These are phyloP conservation scores for Mimachlamys varia DNA, from an alignment of 2,888 invertebrate species.

Conservation along the genomic window DNA sequence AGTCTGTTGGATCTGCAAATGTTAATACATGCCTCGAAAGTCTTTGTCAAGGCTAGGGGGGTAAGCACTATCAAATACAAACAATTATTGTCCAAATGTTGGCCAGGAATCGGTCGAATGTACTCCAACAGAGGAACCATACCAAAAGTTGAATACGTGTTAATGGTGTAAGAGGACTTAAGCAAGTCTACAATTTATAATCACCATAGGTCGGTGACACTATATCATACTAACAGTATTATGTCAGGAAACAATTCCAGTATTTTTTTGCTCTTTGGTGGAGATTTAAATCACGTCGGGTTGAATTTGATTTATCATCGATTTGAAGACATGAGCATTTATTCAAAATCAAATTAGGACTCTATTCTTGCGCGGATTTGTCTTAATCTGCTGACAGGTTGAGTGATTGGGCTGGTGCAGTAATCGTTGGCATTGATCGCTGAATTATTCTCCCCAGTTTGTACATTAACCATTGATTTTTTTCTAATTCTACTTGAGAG, in stretches of 20 bases:
- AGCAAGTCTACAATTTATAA: neutral
- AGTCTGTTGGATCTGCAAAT: no score
- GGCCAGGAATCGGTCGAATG: no score
- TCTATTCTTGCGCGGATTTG: conserved; percentile 3
- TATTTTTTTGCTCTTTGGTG: conserved; percentile 3
- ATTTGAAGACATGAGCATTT: conserved; percentile 12
- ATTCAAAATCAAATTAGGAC: conserved; percentile 33
- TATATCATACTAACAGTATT: neutral
- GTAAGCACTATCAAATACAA: no score
- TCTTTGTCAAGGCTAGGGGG: no score
- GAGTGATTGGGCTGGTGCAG: conserved; percentile 6
- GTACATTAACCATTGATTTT: conserved; percentile 31
- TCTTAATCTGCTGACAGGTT: conserved; percentile 22
- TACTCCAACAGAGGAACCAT: neutral
- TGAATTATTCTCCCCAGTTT: neutral
- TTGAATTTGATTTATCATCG: conserved; percentile 27
- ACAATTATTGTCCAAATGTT: no score
- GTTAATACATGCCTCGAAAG: no score
- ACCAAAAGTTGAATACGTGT: neutral
- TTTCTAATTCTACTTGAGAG: conserved; percentile 1
- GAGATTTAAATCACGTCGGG: neutral
- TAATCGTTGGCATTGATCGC: conserved; percentile 20
- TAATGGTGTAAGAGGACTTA: neutral
- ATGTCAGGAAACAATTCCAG: neutral
- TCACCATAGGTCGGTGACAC: neutral